A percentile compares a stretch with the other conserved stretches of the same genome.
These are phyloP conservation scores for Parochlus steinenii DNA, from an alignment of 2,888 invertebrate species.

Conservation along the genomic window DNA sequence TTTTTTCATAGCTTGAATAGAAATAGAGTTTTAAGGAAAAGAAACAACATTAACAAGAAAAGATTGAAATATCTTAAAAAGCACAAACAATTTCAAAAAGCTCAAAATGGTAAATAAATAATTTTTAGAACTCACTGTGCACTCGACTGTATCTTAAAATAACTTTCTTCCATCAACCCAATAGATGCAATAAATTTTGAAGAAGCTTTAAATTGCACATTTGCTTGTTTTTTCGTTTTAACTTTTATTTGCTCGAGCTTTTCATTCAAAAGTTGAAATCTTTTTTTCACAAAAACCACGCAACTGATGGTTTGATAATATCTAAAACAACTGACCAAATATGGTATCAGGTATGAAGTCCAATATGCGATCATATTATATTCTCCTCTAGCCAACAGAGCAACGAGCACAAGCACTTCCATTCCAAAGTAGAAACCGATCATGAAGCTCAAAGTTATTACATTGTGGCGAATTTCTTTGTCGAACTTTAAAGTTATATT, in stretches of 20 bases:
- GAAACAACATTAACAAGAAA: no score
- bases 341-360: slow-evolving; percentile 21
- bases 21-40: no score
- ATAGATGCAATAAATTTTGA: no score
- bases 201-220: no score
- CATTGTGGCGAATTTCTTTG: no score
- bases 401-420: slow-evolving; percentile 6
- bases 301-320: slow-evolving; percentile 24
- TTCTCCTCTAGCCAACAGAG: slow-evolving; percentile 1
- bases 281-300: slow-evolving; percentile 20
- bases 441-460: no score
- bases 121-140: no score
- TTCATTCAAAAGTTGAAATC: slow-evolving; percentile 20
- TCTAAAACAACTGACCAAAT: slow-evolving; percentile 21
- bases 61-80: no score
- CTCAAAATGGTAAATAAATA: no score
- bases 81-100: no score
- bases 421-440: slow-evolving; percentile 11
- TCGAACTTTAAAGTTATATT: slow-evolving; percentile 17
- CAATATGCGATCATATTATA: slow-evolving; percentile 17
- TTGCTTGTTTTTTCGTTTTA: slow-evolving; percentile 11
- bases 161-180: no score
- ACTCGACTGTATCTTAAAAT: no score
- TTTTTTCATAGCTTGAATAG: not conserved
- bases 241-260: slow-evolving; percentile 18